phyloP scores from a whole-genome alignment of 2,797 vertebrate species.

The Ceyx erithaca region DNA sequence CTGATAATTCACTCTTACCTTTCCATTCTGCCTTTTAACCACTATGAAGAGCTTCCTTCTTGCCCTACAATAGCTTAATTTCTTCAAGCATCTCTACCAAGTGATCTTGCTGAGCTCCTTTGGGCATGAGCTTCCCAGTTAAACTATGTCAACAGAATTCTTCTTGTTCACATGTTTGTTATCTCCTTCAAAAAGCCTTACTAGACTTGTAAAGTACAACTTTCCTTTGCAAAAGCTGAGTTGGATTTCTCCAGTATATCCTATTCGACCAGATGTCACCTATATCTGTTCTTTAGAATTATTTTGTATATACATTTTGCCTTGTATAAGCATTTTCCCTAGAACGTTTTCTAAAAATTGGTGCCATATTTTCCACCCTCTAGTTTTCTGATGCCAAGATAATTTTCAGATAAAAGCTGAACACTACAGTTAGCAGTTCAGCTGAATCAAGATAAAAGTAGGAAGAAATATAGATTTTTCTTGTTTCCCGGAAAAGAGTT shows the following conservation, averaged over 20 bases:
- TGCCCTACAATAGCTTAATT: background rate
- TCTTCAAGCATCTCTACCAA: background rate
- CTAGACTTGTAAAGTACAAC: background rate
- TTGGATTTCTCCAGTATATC: background rate
- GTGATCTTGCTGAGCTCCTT: background rate
- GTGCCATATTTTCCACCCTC: slow-evolving; percentile 19
- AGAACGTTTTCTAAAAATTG: background rate
- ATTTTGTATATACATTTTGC: background rate
- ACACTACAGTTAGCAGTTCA: background rate
- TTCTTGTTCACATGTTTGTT: background rate
- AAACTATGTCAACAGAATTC: background rate
- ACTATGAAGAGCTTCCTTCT: background rate
- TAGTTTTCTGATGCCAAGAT: slow-evolving; percentile 34
- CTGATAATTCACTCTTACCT: background rate
- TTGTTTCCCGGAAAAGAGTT: background rate
- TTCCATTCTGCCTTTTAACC: background rate
- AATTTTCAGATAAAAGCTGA: slow-evolving; percentile 2
- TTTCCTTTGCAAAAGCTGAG: slow-evolving; percentile 1
- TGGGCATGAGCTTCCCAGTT: background rate
- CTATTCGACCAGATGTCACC: background rate
- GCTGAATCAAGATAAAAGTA: slow-evolving; percentile 12
- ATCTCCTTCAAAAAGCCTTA: background rate
- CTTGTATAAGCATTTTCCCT: slow-evolving; percentile 16
- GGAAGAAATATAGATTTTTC: background rate
- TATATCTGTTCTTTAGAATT: background rate